Percentiles rank a stretch among this genome's conserved stretches.
Evolutionary conservation across 2,888 invertebrate species (phyloP).

Genomic region (Cryptus armator): DNA sequence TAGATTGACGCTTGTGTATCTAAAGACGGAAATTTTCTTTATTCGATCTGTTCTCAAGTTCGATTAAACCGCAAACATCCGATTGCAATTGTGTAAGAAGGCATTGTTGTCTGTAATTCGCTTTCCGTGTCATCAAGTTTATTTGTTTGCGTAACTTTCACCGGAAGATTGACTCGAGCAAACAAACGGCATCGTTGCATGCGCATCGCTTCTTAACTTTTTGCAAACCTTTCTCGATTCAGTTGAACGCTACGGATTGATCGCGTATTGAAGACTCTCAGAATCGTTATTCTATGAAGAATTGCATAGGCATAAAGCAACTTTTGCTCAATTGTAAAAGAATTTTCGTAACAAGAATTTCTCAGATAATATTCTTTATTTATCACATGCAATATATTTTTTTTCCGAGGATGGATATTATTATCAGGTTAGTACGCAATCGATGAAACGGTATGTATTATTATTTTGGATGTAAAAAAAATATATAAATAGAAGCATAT

Average conservation of each 20-base stretch:
- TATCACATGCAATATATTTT: slow-evolving; percentile 31
- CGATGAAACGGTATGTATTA: not conserved
- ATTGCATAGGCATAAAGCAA: slow-evolving; percentile 12
- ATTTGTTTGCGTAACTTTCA: slow-evolving; percentile 11
- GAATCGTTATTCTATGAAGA: not conserved
- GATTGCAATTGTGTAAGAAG: not conserved
- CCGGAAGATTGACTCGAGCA: slow-evolving; percentile 19
- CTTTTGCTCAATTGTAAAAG: not conserved
- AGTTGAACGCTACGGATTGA: not conserved
- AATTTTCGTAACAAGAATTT: slow-evolving; percentile 24
- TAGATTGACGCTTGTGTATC: slow-evolving; percentile 33
- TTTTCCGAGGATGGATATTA: not conserved
- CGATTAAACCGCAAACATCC: slow-evolving; percentile 10
- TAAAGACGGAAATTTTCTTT: slow-evolving; percentile 29
- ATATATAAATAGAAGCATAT: not conserved
- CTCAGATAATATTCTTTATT: slow-evolving; percentile 42
- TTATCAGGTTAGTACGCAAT: not conserved
- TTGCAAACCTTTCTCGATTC: not conserved
- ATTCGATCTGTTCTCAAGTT: slow-evolving; percentile 7
- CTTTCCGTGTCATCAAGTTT: not conserved
- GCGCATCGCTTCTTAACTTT: not conserved
- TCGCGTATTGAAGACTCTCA: not conserved
- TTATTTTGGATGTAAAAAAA: not conserved
- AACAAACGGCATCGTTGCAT: not conserved
- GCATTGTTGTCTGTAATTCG: slow-evolving; percentile 1